Evolutionary conservation across 2,888 invertebrate genomes (phyloP).

Genomic region (Scrobipalpa atriplicella): DNA sequence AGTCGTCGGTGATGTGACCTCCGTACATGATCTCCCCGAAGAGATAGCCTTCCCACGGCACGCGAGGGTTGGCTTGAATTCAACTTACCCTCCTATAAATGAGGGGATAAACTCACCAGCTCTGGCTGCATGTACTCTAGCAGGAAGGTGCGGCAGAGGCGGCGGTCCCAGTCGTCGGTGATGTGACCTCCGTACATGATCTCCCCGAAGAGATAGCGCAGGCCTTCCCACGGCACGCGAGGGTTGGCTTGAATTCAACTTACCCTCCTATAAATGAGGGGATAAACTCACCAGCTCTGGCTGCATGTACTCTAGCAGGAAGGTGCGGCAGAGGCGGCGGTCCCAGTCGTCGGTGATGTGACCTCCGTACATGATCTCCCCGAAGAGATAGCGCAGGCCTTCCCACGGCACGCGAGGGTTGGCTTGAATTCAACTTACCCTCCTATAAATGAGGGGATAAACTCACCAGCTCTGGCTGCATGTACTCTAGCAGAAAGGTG

Average conservation of each 20-base stretch:
- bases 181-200: conserved; percentile 99
- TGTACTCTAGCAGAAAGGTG: conserved; percentile 93
- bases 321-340: conserved; percentile 92
- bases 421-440: too few species aligned
- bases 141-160: conserved; percentile 92
- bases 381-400: conserved; percentile 96
- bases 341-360: conserved; percentile 99
- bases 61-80: conserved; percentile 92
- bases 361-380: conserved; percentile 99
- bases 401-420: conserved; percentile 96
- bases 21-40: conserved; percentile 99
- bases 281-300: conserved; percentile 85
- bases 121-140: conserved; percentile 94
- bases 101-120: conserved; percentile 74
- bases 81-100: too few species aligned
- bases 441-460: too few species aligned
- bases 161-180: conserved; percentile 97
- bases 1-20: conserved; percentile 98
- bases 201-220: conserved; percentile 96
- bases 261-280: too few species aligned
- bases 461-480: conserved; percentile 90
- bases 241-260: conserved; percentile 93
- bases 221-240: conserved; percentile 96
- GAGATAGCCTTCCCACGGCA: conserved; percentile 97
- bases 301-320: conserved; percentile 94